These are phyloP conservation scores for Parambassis ranga DNA, from an alignment of 2,797 vertebrate species.

Conservation along the genomic window DNA sequence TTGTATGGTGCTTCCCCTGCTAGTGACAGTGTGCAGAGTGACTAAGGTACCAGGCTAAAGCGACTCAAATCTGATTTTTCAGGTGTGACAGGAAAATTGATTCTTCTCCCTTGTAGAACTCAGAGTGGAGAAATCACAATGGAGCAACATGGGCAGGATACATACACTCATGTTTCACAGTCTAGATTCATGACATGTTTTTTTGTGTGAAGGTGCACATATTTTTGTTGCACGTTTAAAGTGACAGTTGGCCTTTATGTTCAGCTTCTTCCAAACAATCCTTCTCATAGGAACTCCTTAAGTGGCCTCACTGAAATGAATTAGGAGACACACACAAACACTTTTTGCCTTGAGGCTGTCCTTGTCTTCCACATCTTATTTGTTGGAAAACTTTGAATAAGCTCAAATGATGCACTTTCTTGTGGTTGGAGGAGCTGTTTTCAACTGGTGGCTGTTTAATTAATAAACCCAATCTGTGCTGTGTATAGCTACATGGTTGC, in stretches of 20 bases:
- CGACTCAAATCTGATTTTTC: too few relatives aligned
- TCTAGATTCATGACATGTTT: too few relatives aligned
- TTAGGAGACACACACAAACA: background rate
- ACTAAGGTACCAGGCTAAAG: too few relatives aligned
- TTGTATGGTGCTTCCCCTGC: background rate
- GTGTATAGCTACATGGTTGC: constrained; percentile 26
- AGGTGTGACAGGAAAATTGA: too few relatives aligned
- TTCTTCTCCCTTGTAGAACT: too few relatives aligned
- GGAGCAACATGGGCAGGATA: too few relatives aligned
- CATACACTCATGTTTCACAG: too few relatives aligned
- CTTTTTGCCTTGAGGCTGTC: background rate
- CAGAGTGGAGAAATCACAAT: too few relatives aligned
- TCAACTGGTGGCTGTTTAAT: constrained; percentile 28
- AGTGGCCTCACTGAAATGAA: background rate
- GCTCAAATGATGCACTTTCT: background rate
- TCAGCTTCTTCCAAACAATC: too few relatives aligned
- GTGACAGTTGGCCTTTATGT: background rate
- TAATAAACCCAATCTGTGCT: constrained; percentile 31
- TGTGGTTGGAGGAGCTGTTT: background rate
- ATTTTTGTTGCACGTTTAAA: background rate
- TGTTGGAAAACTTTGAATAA: background rate
- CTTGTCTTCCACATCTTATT: background rate
- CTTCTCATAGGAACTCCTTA: too few relatives aligned
- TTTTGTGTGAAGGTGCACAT: too few relatives aligned
- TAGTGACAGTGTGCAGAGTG: too few relatives aligned